These are phyloP conservation scores for Nomada fabriciana DNA, from an alignment of 2,888 invertebrate species.

Conservation along the genomic window DNA sequence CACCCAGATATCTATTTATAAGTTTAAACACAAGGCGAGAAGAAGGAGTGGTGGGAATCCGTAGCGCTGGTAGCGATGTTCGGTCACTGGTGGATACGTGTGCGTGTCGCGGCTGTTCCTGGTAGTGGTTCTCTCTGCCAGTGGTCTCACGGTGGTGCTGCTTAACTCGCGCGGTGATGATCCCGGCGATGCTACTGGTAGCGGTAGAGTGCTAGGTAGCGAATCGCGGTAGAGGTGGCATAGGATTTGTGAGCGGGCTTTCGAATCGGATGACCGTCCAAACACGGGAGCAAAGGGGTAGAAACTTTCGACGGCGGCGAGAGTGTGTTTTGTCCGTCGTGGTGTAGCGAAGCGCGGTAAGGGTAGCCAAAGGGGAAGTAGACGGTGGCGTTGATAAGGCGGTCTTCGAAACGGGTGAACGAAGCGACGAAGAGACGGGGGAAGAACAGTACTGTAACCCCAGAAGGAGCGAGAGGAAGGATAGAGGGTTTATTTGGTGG, in stretches of 20 bases:
- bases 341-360: too few species aligned
- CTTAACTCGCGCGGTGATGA: constrained; percentile 28
- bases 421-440: too few species aligned
- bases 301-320: too few species aligned
- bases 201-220: constrained; percentile 27
- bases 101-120: constrained; percentile 49
- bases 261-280: background rate
- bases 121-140: constrained; percentile 42
- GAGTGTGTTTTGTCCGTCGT: too few species aligned
- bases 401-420: too few species aligned
- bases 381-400: background rate
- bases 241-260: background rate
- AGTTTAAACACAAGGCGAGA: constrained; percentile 70
- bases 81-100: constrained; percentile 47
- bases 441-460: too few species aligned
- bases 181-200: constrained; percentile 20
- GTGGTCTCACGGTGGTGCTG: constrained; percentile 36
- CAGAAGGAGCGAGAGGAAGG: background rate
- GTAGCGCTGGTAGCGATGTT: constrained; percentile 50
- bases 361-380: too few species aligned
- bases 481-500: background rate
- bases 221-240: constrained; percentile 19
- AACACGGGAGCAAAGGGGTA: too few species aligned
- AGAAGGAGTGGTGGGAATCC: constrained; percentile 56
- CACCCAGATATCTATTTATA: constrained; percentile 82